Base-by-base conservation (phyloP, 64 coral and sea anemone species). In the Pocillopora verrucosa region DNA sequence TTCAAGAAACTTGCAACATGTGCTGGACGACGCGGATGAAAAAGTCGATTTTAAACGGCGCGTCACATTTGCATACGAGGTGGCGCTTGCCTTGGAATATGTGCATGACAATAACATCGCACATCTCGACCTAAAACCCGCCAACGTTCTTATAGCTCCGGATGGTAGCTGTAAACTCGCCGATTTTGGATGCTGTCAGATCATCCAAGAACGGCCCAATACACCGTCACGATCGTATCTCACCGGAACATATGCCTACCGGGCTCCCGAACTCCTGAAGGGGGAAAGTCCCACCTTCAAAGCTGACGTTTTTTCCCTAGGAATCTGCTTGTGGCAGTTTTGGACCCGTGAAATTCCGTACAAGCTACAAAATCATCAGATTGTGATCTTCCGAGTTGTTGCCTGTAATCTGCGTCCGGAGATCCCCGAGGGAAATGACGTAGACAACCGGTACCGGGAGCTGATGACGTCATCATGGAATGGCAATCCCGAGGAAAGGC, bases 41-140 rank as follows among this genome's bases (percentile, higher is more conserved):
- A 87, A 90, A 24, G 76, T 94, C 64, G 96, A 98, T 36, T 86
- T 73, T 0, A 57, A 10, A 35, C 77, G 96, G 17, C 89, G 91
- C 59, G 92, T 91, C 25, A 58, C 61, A 38, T 61, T 98, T 25
- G 94, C 87, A 61, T 79, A 60, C 73, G 93, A 98, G 74, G 92
- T 95, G 22, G 74, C 79, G n/a, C 87, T 51, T 14, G 96, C 90
- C 17, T 73, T 98, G 78, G 91, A 93, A 65, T 98, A 95, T 36
- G 74, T 98, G 6, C 96, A 98, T 63, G 78, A 89, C 15, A 62
- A 84, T 20, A 88, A 86, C 16, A 92, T 98, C 76, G 96, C 90
- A 1, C 96, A 98, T 84, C 89, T 98, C 16, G 96, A 98, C 67
- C 88, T 98, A 12, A 98, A 98, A 58, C 96, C 96, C 36, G 93